These are phyloP conservation scores for Pseudomyrmex pallidus DNA, from an alignment of 1,140 invertebrate genomes.

Conservation along the genomic window DNA sequence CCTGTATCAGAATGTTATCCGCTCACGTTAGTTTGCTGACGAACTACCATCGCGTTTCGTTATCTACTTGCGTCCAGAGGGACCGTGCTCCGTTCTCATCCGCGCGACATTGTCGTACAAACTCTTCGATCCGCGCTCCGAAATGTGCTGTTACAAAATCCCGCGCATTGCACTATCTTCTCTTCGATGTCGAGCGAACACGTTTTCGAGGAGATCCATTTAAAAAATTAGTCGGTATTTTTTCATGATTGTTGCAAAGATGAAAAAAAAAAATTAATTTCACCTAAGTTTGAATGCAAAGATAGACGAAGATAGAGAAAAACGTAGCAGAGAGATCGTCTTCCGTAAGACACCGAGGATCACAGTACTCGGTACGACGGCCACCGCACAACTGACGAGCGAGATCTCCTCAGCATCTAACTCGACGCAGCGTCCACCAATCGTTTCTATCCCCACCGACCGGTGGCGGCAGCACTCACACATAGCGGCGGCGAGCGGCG, in stretches of 20 bases:
- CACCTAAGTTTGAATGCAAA: not conserved
- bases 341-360: conserved; percentile 2
- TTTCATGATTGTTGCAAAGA: not conserved
- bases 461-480: conserved; percentile 63
- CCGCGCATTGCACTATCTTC: conserved; percentile 21
- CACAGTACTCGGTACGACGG: conserved; percentile 76
- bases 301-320: not conserved
- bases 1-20: conserved; percentile 50
- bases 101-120: conserved; percentile 9
- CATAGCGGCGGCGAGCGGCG: conserved; percentile 53
- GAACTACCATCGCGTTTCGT: conserved; percentile 26
- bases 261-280: not conserved
- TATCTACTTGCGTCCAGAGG: not conserved
- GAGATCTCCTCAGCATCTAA: conserved; percentile 81
- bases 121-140: not conserved
- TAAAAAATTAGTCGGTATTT: not conserved
- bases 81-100: not conserved
- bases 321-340: not conserved
- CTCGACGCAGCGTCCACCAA: conserved; percentile 81
- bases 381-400: conserved; percentile 82
- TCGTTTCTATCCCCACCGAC: conserved; percentile 79
- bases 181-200: not conserved
- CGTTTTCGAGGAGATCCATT: conserved; percentile 14
- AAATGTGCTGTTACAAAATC: conserved; percentile 46
- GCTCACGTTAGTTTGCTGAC: conserved; percentile 25